Evolutionary conservation across 1,140 invertebrate genomes (phyloP).

Genomic region (Cherax quadricarinatus): DNA sequence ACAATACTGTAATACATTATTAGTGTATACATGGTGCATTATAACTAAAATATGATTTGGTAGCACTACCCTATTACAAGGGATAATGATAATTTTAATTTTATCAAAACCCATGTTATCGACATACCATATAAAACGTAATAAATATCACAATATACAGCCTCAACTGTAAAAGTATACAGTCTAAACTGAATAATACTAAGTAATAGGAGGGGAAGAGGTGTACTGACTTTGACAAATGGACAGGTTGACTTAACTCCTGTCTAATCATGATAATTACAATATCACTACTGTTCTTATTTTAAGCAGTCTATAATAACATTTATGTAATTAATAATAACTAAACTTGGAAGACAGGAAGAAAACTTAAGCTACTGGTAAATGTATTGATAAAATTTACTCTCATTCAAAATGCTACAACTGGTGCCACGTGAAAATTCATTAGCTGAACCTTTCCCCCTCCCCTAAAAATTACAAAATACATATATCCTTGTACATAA

Average conservation of each 20-base stretch:
- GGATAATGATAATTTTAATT: constrained; percentile 22
- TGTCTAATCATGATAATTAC: not conserved
- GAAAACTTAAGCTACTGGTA: not conserved
- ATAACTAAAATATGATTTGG: constrained; percentile 63
- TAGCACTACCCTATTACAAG: constrained; percentile 51
- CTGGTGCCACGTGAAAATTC: not conserved
- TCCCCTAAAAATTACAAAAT: not conserved
- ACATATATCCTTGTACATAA: no score
- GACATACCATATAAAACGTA: constrained; percentile 47
- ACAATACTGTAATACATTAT: constrained; percentile 58
- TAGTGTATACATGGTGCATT: constrained; percentile 32
- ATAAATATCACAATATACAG: constrained; percentile 64
- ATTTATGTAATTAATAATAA: not conserved
- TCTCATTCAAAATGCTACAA: not conserved
- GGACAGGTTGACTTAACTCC: not conserved
- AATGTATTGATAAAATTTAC: no score
- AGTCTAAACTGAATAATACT: not conserved
- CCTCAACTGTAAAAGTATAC: constrained; percentile 16
- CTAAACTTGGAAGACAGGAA: not conserved
- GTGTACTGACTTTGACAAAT: not conserved
- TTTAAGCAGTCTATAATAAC: not conserved
- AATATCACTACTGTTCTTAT: not conserved
- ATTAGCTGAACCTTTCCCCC: not conserved
- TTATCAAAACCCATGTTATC: constrained; percentile 48
- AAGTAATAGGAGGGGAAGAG: not conserved